phyloP scores from a whole-genome alignment of 2,113 vertebrate genomes.

The Lucifuga dentata region DNA sequence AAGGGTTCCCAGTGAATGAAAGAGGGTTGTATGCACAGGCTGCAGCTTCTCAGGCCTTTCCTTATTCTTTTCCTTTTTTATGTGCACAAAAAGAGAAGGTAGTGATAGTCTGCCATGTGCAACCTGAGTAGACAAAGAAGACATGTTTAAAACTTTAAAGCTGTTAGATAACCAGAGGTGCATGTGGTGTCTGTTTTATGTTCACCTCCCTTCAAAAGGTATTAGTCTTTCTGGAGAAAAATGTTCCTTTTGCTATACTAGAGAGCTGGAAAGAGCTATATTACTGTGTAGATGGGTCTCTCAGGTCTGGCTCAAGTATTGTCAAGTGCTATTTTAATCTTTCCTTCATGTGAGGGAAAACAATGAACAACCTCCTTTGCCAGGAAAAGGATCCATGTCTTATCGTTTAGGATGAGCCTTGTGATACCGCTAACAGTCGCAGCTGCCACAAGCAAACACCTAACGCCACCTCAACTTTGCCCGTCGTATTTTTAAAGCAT shows the following conservation, averaged over 20 bases:
- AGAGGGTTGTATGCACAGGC: conserved; percentile 12
- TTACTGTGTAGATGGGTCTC: conserved; percentile 45
- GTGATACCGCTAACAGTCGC: conserved; percentile 29
- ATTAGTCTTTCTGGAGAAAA: conserved; percentile 38
- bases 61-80: too few species aligned
- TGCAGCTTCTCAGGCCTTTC: conserved; percentile 1
- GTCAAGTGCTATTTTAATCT: conserved; percentile 73
- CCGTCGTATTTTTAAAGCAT: not conserved
- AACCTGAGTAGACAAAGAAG: conserved; percentile 19
- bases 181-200: conserved; percentile 42
- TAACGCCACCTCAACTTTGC: not conserved
- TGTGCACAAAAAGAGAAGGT: too few species aligned
- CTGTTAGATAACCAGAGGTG: conserved; percentile 26
- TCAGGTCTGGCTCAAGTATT: conserved; percentile 45
- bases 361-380: conserved; percentile 57
- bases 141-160: conserved; percentile 11
- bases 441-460: conserved; percentile 2
- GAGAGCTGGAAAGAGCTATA: conserved; percentile 37
- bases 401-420: conserved; percentile 10
- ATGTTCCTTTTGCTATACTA: conserved; percentile 23
- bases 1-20: conserved; percentile 39
- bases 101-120: conserved; percentile 13
- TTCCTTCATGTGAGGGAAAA: conserved; percentile 59
- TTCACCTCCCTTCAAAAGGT: conserved; percentile 28
- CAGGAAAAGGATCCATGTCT: conserved; percentile 55